These are phyloP conservation scores for Brachionus sp. DNA, from an alignment of 1,140 invertebrate genomes.

Conservation along the genomic window DNA sequence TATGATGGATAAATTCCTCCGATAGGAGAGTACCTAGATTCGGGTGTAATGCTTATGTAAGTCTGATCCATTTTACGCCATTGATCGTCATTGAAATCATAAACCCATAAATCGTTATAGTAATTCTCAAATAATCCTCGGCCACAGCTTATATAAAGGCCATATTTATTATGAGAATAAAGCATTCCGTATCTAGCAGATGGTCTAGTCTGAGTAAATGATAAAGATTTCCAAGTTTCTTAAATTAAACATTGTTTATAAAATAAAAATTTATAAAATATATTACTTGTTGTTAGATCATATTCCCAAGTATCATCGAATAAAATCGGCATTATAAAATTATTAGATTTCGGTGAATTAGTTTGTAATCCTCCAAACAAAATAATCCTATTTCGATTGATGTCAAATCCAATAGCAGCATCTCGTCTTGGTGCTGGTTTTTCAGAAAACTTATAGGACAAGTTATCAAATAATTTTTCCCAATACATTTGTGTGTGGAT, in stretches of 20 bases:
- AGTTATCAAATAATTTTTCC: conserved; percentile 25
- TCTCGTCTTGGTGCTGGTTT: conserved; percentile 38
- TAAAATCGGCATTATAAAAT: conserved; percentile 13
- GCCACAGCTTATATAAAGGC: conserved; percentile 16
- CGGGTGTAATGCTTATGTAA: conserved; percentile 26
- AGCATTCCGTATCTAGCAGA: conserved; percentile 28
- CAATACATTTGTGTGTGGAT: conserved; percentile 29
- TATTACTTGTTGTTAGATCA: conserved; percentile 38
- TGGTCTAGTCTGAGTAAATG: not conserved
- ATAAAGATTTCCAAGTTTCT: conserved; percentile 32
- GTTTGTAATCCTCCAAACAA: conserved; percentile 21
- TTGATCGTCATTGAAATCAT: conserved; percentile 35
- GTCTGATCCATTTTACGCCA: conserved; percentile 44
- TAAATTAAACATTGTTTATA: not conserved
- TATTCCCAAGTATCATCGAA: conserved; percentile 45
- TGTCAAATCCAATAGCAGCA: conserved; percentile 35
- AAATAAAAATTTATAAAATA: not conserved
- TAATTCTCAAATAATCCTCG: conserved; percentile 15
- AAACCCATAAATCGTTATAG: conserved; percentile 41
- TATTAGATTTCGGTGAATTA: not conserved
- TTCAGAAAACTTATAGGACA: not conserved
- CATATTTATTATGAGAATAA: conserved; percentile 24
- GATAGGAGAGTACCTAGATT: conserved; percentile 9
- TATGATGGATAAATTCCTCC: conserved; percentile 42
- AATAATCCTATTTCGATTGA: not conserved